Conservation (phyloP, 2,797 vertebrate species). For the Aldrovandia affinis region DNA sequence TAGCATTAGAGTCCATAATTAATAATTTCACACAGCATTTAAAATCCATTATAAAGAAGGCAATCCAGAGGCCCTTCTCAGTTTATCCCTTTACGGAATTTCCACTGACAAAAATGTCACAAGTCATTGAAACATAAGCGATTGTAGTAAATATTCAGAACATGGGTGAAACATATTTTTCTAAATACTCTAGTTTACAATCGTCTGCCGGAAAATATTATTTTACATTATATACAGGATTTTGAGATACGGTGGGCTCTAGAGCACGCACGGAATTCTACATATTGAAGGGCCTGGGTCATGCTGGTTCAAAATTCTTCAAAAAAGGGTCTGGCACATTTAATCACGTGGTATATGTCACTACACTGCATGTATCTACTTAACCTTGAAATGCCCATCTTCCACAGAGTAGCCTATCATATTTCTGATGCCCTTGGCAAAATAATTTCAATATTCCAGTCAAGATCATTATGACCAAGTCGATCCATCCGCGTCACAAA, state of each 20-base stretch:
- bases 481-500: not conserved
- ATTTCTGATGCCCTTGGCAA: not conserved
- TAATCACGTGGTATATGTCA: constrained; percentile 58
- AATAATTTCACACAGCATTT: not conserved
- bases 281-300: not conserved
- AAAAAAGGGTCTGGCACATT: not conserved
- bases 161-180: not conserved
- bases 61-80: not conserved
- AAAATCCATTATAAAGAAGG: not conserved
- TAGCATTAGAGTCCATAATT: not conserved
- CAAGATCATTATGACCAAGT: not conserved
- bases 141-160: not conserved
- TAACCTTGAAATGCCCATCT: constrained; percentile 64
- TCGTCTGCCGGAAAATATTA: no score
- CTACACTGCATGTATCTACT: constrained; percentile 58
- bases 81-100: not conserved
- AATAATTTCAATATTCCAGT: not conserved
- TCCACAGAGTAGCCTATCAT: not conserved
- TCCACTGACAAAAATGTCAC: not conserved
- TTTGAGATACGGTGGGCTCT: not conserved
- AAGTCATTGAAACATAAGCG: not conserved
- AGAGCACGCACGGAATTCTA: not conserved
- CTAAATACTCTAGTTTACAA: no score
- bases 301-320: constrained; percentile 26
- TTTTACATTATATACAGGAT: not conserved